These are phyloP conservation scores for Megalurothrips usitatus DNA, from an alignment of 2,888 invertebrate genomes.

Conservation along the genomic window DNA sequence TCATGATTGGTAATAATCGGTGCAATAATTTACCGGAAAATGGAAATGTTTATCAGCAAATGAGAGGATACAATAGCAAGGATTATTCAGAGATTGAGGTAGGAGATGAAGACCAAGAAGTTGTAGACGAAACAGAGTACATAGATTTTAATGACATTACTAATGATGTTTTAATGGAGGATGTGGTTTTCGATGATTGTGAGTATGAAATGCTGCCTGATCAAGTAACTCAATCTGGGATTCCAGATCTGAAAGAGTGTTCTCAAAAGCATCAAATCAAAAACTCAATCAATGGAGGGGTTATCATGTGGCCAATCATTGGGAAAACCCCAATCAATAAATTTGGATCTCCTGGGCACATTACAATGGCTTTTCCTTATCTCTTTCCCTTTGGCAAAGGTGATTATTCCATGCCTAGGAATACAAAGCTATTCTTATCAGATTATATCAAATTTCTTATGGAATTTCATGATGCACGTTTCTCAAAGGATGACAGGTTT, in stretches of 20 bases:
- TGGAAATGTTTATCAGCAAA: no score
- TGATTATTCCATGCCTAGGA: conserved; percentile 30
- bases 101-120: background rate
- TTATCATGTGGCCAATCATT: no score
- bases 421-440: background rate
- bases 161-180: background rate
- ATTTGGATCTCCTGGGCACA: no score
- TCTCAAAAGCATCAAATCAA: background rate
- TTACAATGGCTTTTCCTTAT: no score
- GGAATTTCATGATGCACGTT: no score
- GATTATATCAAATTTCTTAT: no score
- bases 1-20: background rate
- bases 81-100: background rate
- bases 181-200: background rate
- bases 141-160: background rate
- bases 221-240: no score
- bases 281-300: background rate
- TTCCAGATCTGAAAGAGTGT: background rate
- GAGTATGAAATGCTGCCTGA: no score
- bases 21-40: background rate
- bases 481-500: no score
- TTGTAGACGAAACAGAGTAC: no score
- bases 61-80: background rate
- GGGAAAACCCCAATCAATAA: no score
- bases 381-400: conserved; percentile 32